Conservation (phyloP, 2,113 vertebrate species). For the Corvus hawaiiensis region DNA sequence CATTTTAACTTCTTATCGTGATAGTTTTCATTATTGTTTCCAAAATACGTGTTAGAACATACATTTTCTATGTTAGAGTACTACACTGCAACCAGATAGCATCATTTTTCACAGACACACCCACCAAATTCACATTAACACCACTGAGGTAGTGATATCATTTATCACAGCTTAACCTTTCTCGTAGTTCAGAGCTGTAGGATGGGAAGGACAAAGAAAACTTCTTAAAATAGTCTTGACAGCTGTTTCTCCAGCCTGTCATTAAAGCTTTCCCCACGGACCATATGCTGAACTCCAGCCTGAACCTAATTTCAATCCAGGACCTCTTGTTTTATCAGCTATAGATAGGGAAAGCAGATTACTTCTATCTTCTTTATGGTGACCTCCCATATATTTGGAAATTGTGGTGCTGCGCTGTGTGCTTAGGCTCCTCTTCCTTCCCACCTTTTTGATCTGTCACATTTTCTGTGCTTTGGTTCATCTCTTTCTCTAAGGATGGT, state of each 20-base stretch:
- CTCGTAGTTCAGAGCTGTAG: not conserved
- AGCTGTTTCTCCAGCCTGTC: not conserved
- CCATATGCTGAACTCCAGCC: not conserved
- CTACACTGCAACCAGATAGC: not conserved
- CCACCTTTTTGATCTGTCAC: not conserved
- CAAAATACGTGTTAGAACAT: fast-evolving
- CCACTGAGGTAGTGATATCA: not conserved
- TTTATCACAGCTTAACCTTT: not conserved
- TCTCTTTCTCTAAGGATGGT: not conserved
- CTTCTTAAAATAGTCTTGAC: not conserved
- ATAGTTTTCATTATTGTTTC: not conserved
- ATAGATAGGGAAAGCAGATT: not conserved
- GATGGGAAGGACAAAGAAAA: not conserved
- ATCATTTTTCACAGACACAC: not conserved
- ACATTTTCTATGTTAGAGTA: not conserved
- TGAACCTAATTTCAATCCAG: not conserved
- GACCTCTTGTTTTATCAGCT: not conserved
- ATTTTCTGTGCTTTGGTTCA: not conserved
- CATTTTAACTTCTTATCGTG: fast-evolving
- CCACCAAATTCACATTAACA: not conserved
- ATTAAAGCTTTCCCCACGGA: not conserved
- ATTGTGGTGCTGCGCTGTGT: not conserved
- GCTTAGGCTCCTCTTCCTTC: not conserved
- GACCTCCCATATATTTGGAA: not conserved
- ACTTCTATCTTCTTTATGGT: not conserved